Conservation (phyloP, 2,797 vertebrate genomes). For the Alosa sapidissima region DNA sequence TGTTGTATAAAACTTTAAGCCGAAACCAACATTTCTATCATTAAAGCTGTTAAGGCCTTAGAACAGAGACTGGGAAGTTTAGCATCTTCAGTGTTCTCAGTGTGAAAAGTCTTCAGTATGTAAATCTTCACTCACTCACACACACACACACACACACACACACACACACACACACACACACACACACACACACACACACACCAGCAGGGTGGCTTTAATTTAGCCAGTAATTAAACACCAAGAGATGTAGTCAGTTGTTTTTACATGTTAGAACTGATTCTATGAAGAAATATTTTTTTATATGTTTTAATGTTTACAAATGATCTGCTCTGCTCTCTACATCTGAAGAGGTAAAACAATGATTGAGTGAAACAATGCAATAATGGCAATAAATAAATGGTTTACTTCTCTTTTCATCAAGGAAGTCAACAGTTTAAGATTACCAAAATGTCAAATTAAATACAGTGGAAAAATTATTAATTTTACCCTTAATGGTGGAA, state of each 20-base stretch:
- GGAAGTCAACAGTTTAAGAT: background rate
- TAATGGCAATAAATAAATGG: too few relatives aligned
- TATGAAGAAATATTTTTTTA: too few relatives aligned
- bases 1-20: too few relatives aligned
- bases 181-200: background rate
- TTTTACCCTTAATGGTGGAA: background rate
- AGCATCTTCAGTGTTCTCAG: too few relatives aligned
- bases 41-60: too few relatives aligned
- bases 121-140: background rate
- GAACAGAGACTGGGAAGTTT: too few relatives aligned
- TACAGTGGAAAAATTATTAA: background rate
- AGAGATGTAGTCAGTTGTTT: too few relatives aligned
- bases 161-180: background rate
- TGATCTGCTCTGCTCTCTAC: too few relatives aligned
- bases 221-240: background rate
- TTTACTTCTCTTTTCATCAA: background rate
- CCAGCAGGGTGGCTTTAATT: background rate
- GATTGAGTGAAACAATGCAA: background rate
- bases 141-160: background rate
- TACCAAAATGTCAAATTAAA: background rate
- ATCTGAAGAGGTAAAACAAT: background rate
- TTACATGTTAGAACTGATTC: too few relatives aligned
- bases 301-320: too few relatives aligned
- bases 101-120: too few relatives aligned
- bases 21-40: too few relatives aligned